Base-by-base conservation (phyloP, 2,888 invertebrate genomes). In the Eupithecia abbreviata region DNA sequence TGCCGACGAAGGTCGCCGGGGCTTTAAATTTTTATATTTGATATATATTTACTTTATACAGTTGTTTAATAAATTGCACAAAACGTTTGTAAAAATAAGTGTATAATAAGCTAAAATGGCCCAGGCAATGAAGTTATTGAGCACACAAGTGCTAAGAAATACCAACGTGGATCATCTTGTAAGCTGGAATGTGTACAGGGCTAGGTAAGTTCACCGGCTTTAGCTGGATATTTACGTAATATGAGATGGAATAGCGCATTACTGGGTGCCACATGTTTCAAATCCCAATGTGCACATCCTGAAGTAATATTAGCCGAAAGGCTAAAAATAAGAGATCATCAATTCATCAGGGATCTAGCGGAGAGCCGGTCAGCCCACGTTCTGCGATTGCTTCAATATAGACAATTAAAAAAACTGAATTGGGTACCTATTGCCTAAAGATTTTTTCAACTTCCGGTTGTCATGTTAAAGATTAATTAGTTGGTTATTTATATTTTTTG, bases 151-250 rank as follows among this genome's bases (percentile, higher is more conserved):
- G 83, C 82, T 94, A 47, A 90, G 90, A 86, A 90, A 86, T 77
- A 90, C 88, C 80, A 89, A 91, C 89, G 90, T 89, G 80, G 93
- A 93, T 77, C 80, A 82, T 72, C 74, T 87, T 76, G 80, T 89
- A 71, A 84, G 86, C 73, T 85, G 84, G 72, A 84, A 85, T 70
- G 86, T 88, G 55, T 73, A 88, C 71, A 88, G 93, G 79, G 89
- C 92, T 85, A 92, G 94, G 94, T 94, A 91, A 80, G 74, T 72
- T 75, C 82, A 86, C 91, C 91, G 92, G 90, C 86, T 79, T 72
- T 84, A 84, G 77, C 81, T 85, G 81, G 83, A 83, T 85, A 85
- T 89, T 90, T 93, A 93, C 90, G 92, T 93, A 92, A 92, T 15
- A 55, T 51, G 5, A 9, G n/a, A 43, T n/a, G 47, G 30, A 69